phyloP scores from a whole-genome alignment of 1,140 invertebrate species.

The Leptonema lineaticorne region DNA sequence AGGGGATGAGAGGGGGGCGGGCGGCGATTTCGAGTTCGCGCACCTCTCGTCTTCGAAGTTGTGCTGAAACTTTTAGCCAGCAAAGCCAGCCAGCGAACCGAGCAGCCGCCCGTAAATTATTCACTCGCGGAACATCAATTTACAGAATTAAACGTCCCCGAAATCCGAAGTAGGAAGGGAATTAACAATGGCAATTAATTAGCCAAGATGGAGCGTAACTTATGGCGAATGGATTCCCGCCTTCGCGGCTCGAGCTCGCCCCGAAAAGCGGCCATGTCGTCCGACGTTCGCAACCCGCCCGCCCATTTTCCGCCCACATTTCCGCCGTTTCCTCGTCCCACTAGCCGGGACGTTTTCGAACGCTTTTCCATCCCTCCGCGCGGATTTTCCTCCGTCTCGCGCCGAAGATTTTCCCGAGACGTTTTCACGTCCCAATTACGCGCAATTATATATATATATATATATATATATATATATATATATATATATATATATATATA shows the following conservation, averaged over 20 bases:
- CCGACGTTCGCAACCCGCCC: not conserved
- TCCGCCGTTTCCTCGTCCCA: not conserved
- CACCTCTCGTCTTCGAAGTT: not conserved
- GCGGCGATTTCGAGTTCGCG: not conserved
- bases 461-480: too few relatives aligned
- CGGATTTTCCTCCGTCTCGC: not conserved
- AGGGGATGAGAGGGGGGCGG: too few relatives aligned
- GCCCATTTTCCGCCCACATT: too few relatives aligned
- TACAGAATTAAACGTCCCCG: slow-evolving; percentile 43
- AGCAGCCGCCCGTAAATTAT: slow-evolving; percentile 41
- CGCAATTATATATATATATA: too few relatives aligned
- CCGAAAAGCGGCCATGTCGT: not conserved
- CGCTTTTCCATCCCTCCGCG: not conserved
- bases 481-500: too few relatives aligned
- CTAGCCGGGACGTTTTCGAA: not conserved
- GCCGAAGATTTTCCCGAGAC: too few relatives aligned
- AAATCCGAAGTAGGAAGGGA: slow-evolving; percentile 43
- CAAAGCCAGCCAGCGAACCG: slow-evolving; percentile 2
- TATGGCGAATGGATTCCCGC: slow-evolving; percentile 34
- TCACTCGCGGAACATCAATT: slow-evolving; percentile 42
- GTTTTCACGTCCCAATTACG: too few relatives aligned
- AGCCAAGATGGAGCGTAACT: slow-evolving; percentile 41
- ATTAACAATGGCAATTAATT: slow-evolving; percentile 44
- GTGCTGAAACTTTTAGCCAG: not conserved
- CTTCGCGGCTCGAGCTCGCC: not conserved